These are phyloP conservation scores for Thyatira batis DNA, from an alignment of 2,888 invertebrate species.

Conservation along the genomic window DNA sequence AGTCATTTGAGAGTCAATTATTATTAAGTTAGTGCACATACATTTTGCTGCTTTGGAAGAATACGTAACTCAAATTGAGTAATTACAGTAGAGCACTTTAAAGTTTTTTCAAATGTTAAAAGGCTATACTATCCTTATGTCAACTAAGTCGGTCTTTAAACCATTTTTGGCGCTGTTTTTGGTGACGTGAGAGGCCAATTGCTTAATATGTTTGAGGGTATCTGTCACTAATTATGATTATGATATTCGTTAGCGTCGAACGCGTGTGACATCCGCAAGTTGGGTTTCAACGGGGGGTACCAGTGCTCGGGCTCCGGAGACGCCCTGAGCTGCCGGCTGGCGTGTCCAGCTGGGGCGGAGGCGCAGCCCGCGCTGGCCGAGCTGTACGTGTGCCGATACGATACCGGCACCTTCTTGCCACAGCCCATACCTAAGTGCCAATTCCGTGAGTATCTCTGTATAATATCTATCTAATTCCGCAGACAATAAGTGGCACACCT, in stretches of 20 bases:
- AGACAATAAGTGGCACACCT: no score
- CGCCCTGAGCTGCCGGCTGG: constrained; percentile 85
- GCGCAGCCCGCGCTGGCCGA: constrained; percentile 82
- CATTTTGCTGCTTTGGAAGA: no score
- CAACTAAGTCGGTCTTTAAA: no score
- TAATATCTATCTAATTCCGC: background rate
- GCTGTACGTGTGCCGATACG: constrained; percentile 86
- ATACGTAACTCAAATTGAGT: no score
- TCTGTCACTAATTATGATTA: constrained; percentile 1
- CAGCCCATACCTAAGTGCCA: constrained; percentile 88
- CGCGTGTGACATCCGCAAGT: constrained; percentile 83
- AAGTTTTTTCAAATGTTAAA: no score
- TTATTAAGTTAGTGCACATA: no score
- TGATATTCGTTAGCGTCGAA: constrained; percentile 75
- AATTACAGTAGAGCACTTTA: no score
- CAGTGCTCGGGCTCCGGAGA: constrained; percentile 85
- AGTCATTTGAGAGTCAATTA: no score
- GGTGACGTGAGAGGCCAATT: no score
- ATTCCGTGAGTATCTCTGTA: constrained; percentile 73
- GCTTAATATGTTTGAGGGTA: no score
- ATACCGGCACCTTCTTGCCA: constrained; percentile 85
- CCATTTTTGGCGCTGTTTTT: no score
- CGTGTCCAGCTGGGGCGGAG: constrained; percentile 85
- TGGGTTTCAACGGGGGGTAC: constrained; percentile 90
- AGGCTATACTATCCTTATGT: no score